Evolutionary conservation across 2,888 invertebrate species (phyloP).

Genomic region (Watsonalla cultraria): DNA sequence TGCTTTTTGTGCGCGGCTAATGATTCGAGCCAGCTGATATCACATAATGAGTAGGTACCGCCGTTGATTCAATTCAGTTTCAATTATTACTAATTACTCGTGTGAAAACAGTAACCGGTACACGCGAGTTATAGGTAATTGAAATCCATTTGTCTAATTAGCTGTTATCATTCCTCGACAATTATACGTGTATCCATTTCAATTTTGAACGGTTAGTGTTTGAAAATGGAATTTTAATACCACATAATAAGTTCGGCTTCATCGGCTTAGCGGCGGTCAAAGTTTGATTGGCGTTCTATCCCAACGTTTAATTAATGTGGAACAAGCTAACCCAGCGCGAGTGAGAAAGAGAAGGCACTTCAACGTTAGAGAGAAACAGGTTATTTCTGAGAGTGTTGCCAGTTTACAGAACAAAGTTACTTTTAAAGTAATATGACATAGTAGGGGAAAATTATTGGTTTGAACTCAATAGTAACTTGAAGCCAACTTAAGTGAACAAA

Average conservation of each 20-base stretch:
- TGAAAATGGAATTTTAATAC: constrained; percentile 74
- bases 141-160: constrained; percentile 40
- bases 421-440: constrained; percentile 50
- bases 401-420: constrained; percentile 61
- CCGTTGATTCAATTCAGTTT: constrained; percentile 40
- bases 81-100: constrained; percentile 31
- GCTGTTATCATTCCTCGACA: constrained; percentile 33
- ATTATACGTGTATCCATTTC: constrained; percentile 50
- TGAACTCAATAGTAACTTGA: constrained; percentile 40
- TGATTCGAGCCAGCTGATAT: constrained; percentile 44
- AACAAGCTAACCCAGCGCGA: constrained; percentile 52
- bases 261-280: constrained; percentile 73
- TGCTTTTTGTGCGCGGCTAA: constrained; percentile 56
- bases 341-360: constrained; percentile 42
- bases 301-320: constrained; percentile 73
- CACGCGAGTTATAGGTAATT: constrained; percentile 18
- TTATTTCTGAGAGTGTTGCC: constrained; percentile 57
- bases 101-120: constrained; percentile 20
- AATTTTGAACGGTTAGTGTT: constrained; percentile 54
- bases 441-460: constrained; percentile 51
- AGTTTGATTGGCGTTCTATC: constrained; percentile 76
- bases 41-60: constrained; percentile 43
- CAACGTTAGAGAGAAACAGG: constrained; percentile 40
- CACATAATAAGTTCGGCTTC: constrained; percentile 73
- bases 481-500: not conserved